Evolutionary conservation across 2,888 invertebrate species (phyloP).

Genomic region (Agriotes lineatus): DNA sequence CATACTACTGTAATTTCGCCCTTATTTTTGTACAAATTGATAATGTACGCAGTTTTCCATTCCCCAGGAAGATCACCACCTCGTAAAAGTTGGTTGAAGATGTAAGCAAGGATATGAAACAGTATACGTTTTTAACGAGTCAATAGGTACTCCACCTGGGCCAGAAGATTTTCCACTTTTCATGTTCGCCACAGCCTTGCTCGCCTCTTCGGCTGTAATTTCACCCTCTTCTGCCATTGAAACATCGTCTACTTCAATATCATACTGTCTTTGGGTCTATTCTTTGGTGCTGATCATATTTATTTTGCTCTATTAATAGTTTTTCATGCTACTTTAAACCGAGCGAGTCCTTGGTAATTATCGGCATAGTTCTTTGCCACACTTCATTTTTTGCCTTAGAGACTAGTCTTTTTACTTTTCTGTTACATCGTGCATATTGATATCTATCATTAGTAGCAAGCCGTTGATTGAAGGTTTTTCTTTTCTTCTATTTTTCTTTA

Average conservation of each 20-base stretch:
- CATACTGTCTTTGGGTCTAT: background rate
- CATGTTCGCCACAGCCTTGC: background rate
- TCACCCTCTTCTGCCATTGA: background rate
- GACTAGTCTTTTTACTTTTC: no score
- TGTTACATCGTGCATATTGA: no score
- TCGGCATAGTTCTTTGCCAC: no score
- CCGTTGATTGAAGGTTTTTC: no score
- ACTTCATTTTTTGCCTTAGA: no score
- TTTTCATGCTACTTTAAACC: no score
- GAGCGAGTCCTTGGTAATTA: no score
- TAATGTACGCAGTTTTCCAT: background rate
- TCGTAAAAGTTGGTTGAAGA: background rate
- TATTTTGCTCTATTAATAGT: background rate
- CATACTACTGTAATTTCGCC: background rate
- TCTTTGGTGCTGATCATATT: no score
- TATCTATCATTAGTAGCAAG: no score
- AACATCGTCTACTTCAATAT: background rate
- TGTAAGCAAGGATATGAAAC: background rate
- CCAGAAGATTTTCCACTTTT: background rate
- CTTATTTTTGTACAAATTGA: background rate
- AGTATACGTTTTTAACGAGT: background rate
- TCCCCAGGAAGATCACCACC: background rate
- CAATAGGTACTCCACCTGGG: background rate
- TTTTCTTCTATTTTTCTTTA: no score
- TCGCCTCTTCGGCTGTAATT: background rate